These are phyloP conservation scores for Drosophila parthenogenetica DNA, from an alignment of 2,888 invertebrate genomes.

Conservation along the genomic window DNA sequence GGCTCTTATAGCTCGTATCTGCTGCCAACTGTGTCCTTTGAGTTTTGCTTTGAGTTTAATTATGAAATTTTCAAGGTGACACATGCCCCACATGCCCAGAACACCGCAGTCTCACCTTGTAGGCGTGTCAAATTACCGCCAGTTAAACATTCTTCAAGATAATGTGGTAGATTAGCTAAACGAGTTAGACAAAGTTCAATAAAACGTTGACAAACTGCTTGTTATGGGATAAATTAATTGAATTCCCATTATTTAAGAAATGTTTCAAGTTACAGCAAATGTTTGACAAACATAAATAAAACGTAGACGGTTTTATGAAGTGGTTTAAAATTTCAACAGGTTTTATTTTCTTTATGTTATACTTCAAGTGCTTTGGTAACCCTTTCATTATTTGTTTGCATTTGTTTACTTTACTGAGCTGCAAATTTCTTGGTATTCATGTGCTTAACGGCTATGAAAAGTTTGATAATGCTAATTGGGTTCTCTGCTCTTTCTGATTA, in stretches of 20 bases:
- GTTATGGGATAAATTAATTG: slow-evolving; percentile 31
- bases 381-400: background rate
- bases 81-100: slow-evolving; percentile 22
- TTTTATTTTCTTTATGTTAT: no score
- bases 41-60: slow-evolving; percentile 64
- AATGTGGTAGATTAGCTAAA: slow-evolving; percentile 65
- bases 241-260: slow-evolving; percentile 24
- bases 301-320: slow-evolving; percentile 2
- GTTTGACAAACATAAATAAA: slow-evolving; percentile 1
- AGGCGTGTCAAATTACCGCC: slow-evolving; percentile 39
- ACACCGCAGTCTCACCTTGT: background rate
- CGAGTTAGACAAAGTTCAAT: slow-evolving; percentile 38
- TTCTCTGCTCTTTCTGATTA: slow-evolving; percentile 39
- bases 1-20: background rate
- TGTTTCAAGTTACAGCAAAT: slow-evolving; percentile 8
- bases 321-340: background rate
- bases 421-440: slow-evolving; percentile 21
- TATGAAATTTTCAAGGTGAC: slow-evolving; percentile 78
- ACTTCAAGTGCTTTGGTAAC: no score
- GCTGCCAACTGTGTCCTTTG: slow-evolving; percentile 34
- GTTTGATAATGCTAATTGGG: slow-evolving; percentile 50
- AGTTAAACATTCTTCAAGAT: slow-evolving; percentile 31
- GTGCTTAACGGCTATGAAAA: slow-evolving; percentile 8
- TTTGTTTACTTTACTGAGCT: slow-evolving; percentile 15
- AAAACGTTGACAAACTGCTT: slow-evolving; percentile 29